Base-by-base conservation (phyloP, 2,797 vertebrate genomes). In the Otus scops region DNA sequence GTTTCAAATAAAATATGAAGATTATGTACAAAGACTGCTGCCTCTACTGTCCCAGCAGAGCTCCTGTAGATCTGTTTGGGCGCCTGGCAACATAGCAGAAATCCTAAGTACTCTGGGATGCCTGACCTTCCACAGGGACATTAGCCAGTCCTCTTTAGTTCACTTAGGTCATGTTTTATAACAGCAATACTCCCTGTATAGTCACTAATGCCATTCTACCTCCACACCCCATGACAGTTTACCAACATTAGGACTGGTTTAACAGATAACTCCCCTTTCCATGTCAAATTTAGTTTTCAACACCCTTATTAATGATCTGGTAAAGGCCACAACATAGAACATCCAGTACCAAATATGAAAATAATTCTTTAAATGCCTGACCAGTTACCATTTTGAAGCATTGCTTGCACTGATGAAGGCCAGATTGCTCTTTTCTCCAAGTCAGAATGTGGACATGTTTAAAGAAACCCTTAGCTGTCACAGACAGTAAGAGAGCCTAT, bases 111-210 rank as follows among this genome's bases (percentile, higher is more conserved):
- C 39, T 88, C 57, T 91, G 39, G 59, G 47, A 36, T 13, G 27
- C 28, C 28, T 70, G 68, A 64, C 51, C 75, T 77, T 80, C 50
- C 60, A 53, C n/a, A 18, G 36, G 43, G 48, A 80, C n/a, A 36
- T 90, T 26, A 78, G 56, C 53, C 78, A 45, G 68, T 65, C 41
- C 60, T 73, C 69, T 87, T 67, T 51, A 50, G 36, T 53, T 91
- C 88, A 69, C 67, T 91, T 56, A 95, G 73, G 71, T 88, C 69
- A 91, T 64, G 34, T 68, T 80, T 88, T 85, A 89, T 70, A 92
- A 89, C 3, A 39, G 79, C 59, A 73, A 79, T 60, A 43, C 50
- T 91, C 70, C 87, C 84, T 79, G 23, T 54, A 88, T 28, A 93
- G 79, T 80, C 34, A 41, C 17, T 64, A 56, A 76, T 53, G 67